phyloP scores from a whole-genome alignment of 2,797 vertebrate species.

The Euphonia xanthogaster region DNA sequence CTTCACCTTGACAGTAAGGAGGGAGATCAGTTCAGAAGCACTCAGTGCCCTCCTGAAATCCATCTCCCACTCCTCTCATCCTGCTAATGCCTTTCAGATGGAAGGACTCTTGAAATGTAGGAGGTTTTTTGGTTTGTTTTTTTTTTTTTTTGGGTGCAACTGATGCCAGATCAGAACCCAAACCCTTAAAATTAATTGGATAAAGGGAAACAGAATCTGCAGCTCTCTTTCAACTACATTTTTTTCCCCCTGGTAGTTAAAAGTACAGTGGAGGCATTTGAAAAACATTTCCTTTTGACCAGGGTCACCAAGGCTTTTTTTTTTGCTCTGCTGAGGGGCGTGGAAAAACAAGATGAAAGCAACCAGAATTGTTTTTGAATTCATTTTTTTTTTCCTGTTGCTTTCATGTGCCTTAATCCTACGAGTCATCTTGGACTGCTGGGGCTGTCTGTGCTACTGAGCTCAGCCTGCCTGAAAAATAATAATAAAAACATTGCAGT shows the following conservation, averaged over 20 bases:
- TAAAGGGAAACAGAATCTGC: slow-evolving; percentile 9
- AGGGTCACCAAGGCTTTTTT: not conserved
- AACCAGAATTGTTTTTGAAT: not conserved
- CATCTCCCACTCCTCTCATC: not conserved
- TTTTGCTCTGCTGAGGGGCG: not conserved
- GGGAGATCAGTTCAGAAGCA: not conserved
- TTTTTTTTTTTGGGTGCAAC: not conserved
- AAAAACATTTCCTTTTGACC: slow-evolving; percentile 20
- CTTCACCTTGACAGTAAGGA: not conserved
- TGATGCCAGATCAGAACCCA: slow-evolving; percentile 11
- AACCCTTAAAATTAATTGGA: not conserved
- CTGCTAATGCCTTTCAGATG: not conserved
- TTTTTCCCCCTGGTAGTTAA: not conserved
- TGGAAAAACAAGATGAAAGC: slow-evolving; percentile 51
- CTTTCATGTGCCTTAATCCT: slow-evolving; percentile 8
- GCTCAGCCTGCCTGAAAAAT: not conserved
- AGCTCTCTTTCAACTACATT: not conserved
- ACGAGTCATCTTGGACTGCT: not conserved
- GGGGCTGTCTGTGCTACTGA: not conserved
- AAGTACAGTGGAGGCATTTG: slow-evolving; percentile 11
- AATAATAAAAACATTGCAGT: not conserved
- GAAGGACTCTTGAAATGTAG: not conserved
- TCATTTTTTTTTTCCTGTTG: not conserved
- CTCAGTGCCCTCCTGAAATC: not conserved
- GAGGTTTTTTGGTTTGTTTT: not conserved